phyloP scores from a whole-genome alignment of 35 echinoderm and acorn worm genomes.

The Stichopus chloronotus region DNA sequence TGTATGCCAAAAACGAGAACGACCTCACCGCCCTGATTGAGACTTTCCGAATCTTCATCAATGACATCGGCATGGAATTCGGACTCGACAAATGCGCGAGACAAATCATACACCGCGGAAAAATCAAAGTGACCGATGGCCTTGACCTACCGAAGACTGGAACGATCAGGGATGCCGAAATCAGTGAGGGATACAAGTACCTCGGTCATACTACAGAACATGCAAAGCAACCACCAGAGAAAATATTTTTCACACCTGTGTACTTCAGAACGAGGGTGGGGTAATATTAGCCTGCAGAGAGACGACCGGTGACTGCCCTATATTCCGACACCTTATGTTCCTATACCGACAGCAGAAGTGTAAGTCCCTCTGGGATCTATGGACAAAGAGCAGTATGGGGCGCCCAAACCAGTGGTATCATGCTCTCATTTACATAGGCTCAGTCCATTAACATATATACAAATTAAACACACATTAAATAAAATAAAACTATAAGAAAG shows the following conservation, averaged over 20 bases:
- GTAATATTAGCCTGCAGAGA: too few relatives aligned
- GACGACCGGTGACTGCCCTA: too few relatives aligned
- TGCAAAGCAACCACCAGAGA: neutral
- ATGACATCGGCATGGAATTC: neutral
- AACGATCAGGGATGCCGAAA: neutral
- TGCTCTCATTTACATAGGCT: too few relatives aligned
- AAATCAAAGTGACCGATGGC: conserved; percentile 9
- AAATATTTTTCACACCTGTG: neutral
- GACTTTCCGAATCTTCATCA: neutral
- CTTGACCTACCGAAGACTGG: neutral
- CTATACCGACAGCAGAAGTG: too few relatives aligned
- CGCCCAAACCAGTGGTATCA: too few relatives aligned
- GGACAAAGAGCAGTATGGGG: too few relatives aligned
- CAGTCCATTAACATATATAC: too few relatives aligned
- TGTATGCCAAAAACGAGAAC: conserved; percentile 1
- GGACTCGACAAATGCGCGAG: neutral
- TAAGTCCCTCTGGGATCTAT: too few relatives aligned
- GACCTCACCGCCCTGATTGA: neutral
- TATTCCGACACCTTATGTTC: too few relatives aligned
- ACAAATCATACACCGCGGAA: neutral
- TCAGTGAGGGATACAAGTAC: neutral
- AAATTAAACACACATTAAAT: too few relatives aligned
- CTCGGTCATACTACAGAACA: conserved; percentile 1
- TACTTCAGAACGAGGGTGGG: too few relatives aligned
- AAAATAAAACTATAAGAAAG: too few relatives aligned